Percentiles rank a stretch among this genome's conserved stretches.
Conservation (phyloP, 2,797 vertebrate species). For the Muscicapa comitata region DNA sequence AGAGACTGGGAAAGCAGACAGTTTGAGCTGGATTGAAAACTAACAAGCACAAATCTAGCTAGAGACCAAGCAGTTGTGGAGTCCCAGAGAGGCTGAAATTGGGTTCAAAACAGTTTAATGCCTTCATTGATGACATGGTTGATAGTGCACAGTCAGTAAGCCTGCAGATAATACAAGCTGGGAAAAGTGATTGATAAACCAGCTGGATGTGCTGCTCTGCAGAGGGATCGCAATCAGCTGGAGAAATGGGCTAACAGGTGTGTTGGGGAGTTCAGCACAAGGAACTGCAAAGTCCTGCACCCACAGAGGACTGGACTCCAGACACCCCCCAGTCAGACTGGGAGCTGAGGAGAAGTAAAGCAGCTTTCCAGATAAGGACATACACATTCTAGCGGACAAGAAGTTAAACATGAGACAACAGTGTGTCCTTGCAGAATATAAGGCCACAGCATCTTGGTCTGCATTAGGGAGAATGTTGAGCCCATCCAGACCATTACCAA, state of each 20-base stretch:
- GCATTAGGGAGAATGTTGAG: background rate
- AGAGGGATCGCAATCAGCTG: background rate
- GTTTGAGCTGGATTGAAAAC: background rate
- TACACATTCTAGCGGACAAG: background rate
- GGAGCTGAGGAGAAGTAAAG: background rate
- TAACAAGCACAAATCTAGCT: background rate
- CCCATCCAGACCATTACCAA: background rate
- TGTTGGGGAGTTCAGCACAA: background rate
- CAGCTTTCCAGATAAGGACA: background rate
- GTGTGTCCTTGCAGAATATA: background rate
- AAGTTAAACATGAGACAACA: background rate
- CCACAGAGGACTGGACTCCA: accelerated
- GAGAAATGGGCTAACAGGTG: background rate
- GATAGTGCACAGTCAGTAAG: background rate
- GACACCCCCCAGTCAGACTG: background rate
- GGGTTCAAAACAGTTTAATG: background rate
- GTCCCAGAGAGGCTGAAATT: background rate
- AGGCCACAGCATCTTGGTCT: background rate
- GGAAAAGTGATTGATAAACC: background rate
- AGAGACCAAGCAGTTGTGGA: background rate
- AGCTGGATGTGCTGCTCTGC: background rate
- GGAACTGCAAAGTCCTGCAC: background rate
- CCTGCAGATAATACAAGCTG: background rate
- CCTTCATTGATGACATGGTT: background rate
- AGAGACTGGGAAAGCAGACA: background rate